A percentile compares a stretch with the other conserved stretches of the same genome.
phyloP scores from a whole-genome alignment of 1,140 invertebrate genomes.

The Thaumetopoea pityocampa region DNA sequence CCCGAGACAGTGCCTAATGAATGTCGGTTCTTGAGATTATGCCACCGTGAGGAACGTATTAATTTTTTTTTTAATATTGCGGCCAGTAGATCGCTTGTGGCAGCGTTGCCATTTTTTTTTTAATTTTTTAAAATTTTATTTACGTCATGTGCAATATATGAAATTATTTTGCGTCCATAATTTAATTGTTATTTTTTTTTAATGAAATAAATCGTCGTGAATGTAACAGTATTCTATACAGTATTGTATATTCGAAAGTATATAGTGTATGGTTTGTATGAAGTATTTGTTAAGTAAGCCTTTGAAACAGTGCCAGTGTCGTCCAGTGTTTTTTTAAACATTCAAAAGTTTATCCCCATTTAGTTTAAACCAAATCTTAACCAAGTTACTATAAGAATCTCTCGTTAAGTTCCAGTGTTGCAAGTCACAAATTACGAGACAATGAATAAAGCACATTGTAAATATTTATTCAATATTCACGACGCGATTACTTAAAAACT shows the following conservation, averaged over 20 bases:
- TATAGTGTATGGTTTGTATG: conserved; percentile 30
- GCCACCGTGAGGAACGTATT: conserved; percentile 27
- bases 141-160: conserved; percentile 59
- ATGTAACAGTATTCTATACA: conserved; percentile 59
- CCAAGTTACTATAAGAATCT: conserved; percentile 53
- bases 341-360: conserved; percentile 25
- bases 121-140: conserved; percentile 28
- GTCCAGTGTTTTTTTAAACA: conserved; percentile 37
- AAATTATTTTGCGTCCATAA: conserved; percentile 67
- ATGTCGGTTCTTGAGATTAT: conserved; percentile 46
- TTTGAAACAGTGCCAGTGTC: conserved; percentile 45
- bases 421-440: conserved; percentile 50
- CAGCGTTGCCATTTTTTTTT: conserved; percentile 20
- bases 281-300: conserved; percentile 35
- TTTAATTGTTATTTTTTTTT: conserved; percentile 36
- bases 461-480: conserved; percentile 51
- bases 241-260: conserved; percentile 33
- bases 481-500: conserved; percentile 65
- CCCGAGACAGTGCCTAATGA: conserved; percentile 45
- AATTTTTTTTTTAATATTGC: conserved; percentile 22
- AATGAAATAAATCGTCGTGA: conserved; percentile 48
- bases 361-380: conserved; percentile 50
- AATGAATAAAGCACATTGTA: conserved; percentile 34
- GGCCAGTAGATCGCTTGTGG: conserved; percentile 33
- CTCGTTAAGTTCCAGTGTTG: conserved; percentile 28